Evolutionary conservation across 2,797 vertebrate species (phyloP), one percentile per base, ranked within the genome.

Genomic region (Cryptoblepharus egeriae): DNA sequence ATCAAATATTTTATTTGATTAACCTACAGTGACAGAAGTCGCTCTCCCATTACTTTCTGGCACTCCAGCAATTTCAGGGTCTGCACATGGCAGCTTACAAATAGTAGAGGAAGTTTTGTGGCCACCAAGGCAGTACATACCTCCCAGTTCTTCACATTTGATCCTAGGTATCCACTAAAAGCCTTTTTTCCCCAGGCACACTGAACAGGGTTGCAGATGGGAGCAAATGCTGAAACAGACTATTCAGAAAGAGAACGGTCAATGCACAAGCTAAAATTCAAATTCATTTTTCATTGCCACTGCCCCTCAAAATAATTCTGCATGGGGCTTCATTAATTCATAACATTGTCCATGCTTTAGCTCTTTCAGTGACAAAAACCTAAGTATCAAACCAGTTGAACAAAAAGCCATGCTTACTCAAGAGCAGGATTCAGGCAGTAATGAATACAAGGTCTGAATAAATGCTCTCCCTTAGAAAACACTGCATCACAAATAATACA

Each of bases 141-240:
- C 98, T 99, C 97, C 98, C 98, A 99, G 5, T 96, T 96, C 83
- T 92, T 94, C 84, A 96, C 87, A 85, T 99, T 97, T 13, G 97
- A 69, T 83, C 98, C 98, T 88, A 99, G 96, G 90, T 99, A 99
- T 49, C 98, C 98, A 0, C 93, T 79, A 63, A 99, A 97, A 49
- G 97, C 98, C 81, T 99, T 99, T 95, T 98, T 98, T 24, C 98
- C 98, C 98, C 98, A 99, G 52, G 97, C 96, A 85, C 98, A 99
- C 93, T 98, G 97, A 70, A 97, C 52, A 0, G 98, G 98, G 95
- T 99, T 99, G 95, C 98, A 99, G 95, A 99, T 97, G 77, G 98
- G 98, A 70, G 98, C 96, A 82, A 99, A 99, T 0, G 98, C 98
- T 0, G 98, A 99, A 37, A 99, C 98, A 0, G 98, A 96, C 98